Conservation (phyloP, 2,113 vertebrate genomes). For the Cavia aperea region DNA sequence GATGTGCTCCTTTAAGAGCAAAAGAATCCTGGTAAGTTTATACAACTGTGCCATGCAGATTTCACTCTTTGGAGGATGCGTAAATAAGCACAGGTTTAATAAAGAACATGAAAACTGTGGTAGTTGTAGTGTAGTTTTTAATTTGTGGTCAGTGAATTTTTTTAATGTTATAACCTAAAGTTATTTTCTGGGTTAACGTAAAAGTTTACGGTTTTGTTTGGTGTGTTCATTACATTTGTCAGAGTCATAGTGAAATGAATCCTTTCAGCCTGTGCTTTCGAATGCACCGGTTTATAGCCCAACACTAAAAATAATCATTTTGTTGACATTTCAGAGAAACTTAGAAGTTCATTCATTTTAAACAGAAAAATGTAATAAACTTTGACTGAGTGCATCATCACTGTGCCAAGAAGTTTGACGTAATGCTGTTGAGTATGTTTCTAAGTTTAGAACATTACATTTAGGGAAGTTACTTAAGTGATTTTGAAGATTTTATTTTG, state of each 20-base stretch:
- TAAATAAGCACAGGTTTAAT: neutral
- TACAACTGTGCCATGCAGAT: neutral
- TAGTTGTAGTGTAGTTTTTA: too few species aligned
- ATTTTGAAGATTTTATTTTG: neutral
- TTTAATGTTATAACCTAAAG: neutral
- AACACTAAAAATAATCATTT: neutral
- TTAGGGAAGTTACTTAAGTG: neutral
- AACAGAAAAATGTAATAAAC: neutral
- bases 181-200: neutral
- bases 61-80: neutral
- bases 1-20: neutral
- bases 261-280: neutral
- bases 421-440: neutral
- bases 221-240: neutral
- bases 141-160: neutral
- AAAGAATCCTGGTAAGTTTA: too few species aligned
- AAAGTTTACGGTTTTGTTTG: neutral
- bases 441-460: neutral
- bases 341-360: neutral
- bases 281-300: neutral
- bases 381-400: neutral
- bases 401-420: neutral
- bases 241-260: neutral
- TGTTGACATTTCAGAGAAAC: neutral
- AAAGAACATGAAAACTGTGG: neutral